Conservation (phyloP, 2,113 vertebrate species). For the Stegastes partitus region DNA sequence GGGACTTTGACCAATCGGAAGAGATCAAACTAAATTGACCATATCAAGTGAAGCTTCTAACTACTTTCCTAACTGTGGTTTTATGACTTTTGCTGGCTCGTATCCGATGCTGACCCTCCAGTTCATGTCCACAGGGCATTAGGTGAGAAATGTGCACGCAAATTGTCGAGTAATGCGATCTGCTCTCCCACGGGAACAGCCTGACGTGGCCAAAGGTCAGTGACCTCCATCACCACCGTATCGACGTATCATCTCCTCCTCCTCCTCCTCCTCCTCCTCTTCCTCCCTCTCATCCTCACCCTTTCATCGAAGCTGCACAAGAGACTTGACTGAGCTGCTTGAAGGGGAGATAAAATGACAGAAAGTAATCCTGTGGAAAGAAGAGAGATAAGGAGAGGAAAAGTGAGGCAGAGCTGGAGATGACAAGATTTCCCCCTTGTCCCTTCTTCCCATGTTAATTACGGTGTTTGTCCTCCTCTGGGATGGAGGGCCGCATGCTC, state of each 20-base stretch:
- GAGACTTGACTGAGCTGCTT: slow-evolving; percentile 10
- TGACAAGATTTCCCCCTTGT: slow-evolving; percentile 45
- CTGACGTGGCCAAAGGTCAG: slow-evolving; percentile 49
- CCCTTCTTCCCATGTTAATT: slow-evolving; percentile 49
- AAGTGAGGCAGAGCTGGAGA: slow-evolving; percentile 29
- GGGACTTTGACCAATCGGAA: slow-evolving; percentile 3
- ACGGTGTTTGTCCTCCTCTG: slow-evolving; percentile 39
- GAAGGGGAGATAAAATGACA: slow-evolving; percentile 43
- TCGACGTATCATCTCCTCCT: slow-evolving; percentile 22
- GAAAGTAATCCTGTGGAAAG: slow-evolving; percentile 41
- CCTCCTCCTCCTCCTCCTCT: neutral
- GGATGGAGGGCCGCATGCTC: neutral
- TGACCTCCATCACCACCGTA: slow-evolving; percentile 30
- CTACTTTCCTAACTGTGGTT: slow-evolving; percentile 18
- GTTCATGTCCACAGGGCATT: slow-evolving; percentile 18
- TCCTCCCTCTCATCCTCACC: neutral
- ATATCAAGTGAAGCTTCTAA: slow-evolving; percentile 27
- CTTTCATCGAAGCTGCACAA: slow-evolving; percentile 35
- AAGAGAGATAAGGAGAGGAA: slow-evolving; percentile 40
- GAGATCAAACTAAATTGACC: slow-evolving; percentile 31
- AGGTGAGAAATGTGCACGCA: slow-evolving; percentile 7
- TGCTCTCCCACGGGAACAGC: slow-evolving; percentile 47
- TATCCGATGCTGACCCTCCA: slow-evolving; percentile 3
- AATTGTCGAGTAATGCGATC: slow-evolving; percentile 24
- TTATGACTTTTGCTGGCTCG: slow-evolving; percentile 20